phyloP scores from a whole-genome alignment of 2,888 invertebrate genomes.

The Tipula confusa region DNA sequence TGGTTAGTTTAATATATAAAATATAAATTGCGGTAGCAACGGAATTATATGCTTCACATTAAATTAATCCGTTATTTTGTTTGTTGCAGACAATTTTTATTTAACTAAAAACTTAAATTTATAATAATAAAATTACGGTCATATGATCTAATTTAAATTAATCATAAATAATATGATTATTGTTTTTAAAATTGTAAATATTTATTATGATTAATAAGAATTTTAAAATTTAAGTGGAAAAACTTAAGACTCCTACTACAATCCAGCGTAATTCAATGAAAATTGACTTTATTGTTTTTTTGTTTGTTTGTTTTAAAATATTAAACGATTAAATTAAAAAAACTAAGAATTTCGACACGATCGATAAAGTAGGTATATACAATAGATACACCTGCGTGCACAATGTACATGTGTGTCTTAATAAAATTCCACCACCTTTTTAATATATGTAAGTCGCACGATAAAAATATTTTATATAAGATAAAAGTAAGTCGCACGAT shows the following conservation, averaged over 20 bases:
- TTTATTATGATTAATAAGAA: background rate
- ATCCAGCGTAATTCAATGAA: too few species aligned
- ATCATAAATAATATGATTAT: background rate
- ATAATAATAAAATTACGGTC: background rate
- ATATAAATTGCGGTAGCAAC: background rate
- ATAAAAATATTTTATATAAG: too few species aligned
- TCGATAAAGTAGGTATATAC: too few species aligned
- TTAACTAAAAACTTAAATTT: background rate
- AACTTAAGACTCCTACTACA: background rate
- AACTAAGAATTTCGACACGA: too few species aligned
- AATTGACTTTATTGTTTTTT: too few species aligned
- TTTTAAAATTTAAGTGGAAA: background rate
- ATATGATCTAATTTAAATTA: background rate
- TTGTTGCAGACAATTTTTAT: background rate
- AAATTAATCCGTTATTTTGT: background rate
- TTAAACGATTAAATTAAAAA: too few species aligned
- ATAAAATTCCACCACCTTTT: background rate
- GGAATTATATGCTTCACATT: background rate
- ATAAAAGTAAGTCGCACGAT: too few species aligned
- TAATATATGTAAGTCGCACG: too few species aligned
- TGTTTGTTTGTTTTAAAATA: too few species aligned
- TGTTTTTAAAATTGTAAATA: background rate
- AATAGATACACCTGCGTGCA: background rate
- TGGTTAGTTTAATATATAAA: background rate
- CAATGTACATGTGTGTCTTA: background rate